Evolutionary conservation across 2,888 invertebrate species (phyloP), one percentile per base, ranked within the genome.

Genomic region (Protonemura montana): DNA sequence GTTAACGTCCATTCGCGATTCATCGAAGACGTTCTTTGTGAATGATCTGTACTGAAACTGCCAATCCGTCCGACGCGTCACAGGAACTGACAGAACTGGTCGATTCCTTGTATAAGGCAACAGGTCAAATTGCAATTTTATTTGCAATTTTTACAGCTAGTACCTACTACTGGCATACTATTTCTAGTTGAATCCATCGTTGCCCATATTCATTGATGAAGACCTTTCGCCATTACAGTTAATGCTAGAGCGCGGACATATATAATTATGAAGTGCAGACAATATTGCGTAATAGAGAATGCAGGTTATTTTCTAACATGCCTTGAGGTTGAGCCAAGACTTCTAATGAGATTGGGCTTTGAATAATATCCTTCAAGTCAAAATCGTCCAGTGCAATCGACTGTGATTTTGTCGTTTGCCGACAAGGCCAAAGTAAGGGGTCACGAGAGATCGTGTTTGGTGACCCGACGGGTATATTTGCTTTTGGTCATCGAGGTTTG

Each of bases 171-270:
- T 59, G 59, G 59, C 59, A 59, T 59, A 59, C 59, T 59, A 59
- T 10, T 59, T 10, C 59, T 59, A 59, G 16, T 21, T 59, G 59
- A 21, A 59, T 59, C 59, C 16, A 59, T 59, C 16, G 13, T 59
- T 78, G 78, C 78, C 78, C 78, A 78, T 78, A 78, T 78, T 78
- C 78, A 78, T 78, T 78, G 78, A 78, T 78, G 27, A 27, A 78
- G 78, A 78, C 78, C 78, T 78, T 28, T 27, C 26, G 78, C 27
- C 78, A 78, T 25, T 78, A 78, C 78, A 78, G 78, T 78, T 78
- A 78, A 28, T 78, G 78, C 59, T 21, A 59, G 6, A 13, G 59
- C 59, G 59, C 59, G 16, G 59, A 59, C 59, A 21, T 59, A n/a
- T n/a, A 59, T 59, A 59, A 59, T 59, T 59, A 59, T 59, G 59